phyloP scores from a whole-genome alignment of 2,797 vertebrate genomes.

The Orientallactaga sibirica region DNA sequence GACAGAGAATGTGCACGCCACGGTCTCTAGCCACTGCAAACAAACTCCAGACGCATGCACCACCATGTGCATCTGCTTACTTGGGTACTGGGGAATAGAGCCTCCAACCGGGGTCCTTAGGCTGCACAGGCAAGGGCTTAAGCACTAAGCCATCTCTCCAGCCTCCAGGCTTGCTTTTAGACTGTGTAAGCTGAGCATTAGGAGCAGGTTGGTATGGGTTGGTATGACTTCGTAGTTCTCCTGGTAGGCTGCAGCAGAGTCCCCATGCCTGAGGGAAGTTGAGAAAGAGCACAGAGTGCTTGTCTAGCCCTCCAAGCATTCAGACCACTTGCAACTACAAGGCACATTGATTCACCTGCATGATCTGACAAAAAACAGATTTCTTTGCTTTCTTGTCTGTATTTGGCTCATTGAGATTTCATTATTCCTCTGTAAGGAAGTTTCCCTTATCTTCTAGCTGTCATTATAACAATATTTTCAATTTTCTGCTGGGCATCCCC shows the following conservation, averaged over 20 bases:
- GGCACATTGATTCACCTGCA: too few species aligned
- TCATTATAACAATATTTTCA: conserved; percentile 27
- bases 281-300: not conserved
- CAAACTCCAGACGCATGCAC: too few species aligned
- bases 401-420: not conserved
- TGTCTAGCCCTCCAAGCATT: not conserved
- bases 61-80: too few species aligned
- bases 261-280: not conserved
- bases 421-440: not conserved
- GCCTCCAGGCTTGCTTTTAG: not conserved
- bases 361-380: not conserved
- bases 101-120: too few species aligned
- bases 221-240: not conserved
- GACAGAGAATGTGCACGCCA: too few species aligned
- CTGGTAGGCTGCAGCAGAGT: not conserved
- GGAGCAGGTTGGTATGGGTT: not conserved
- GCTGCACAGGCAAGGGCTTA: too few species aligned
- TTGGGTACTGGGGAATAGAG: too few species aligned
- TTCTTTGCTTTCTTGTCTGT: not conserved
- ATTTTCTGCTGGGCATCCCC: not conserved
- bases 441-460: not conserved
- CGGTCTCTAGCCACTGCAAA: too few species aligned
- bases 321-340: not conserved
- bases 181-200: not conserved
- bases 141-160: too few species aligned